phyloP scores from a whole-genome alignment of 2,113 vertebrate species.

The Mustela lutreola region DNA sequence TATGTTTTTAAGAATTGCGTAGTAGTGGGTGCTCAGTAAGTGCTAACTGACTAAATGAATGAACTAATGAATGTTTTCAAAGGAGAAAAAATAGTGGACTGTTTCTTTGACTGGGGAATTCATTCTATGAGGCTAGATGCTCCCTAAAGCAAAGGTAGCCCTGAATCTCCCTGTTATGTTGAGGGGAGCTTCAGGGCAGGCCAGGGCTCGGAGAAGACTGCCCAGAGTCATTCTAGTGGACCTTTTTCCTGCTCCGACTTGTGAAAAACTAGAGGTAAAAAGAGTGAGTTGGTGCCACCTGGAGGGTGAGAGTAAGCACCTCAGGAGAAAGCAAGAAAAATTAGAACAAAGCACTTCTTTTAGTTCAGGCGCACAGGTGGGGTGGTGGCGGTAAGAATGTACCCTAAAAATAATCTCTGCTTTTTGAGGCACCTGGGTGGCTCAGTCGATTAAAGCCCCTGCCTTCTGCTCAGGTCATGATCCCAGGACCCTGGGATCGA shows the following conservation, averaged over 20 bases:
- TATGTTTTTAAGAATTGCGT: neutral
- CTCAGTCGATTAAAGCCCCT: no score
- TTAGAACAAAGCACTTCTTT: neutral
- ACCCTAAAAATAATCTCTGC: neutral
- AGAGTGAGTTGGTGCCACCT: slow-evolving; percentile 40
- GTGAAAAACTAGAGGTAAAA: neutral
- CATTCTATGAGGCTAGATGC: neutral
- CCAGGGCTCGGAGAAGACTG: neutral
- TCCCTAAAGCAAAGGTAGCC: neutral
- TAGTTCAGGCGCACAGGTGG: neutral
- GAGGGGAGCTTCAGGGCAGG: neutral
- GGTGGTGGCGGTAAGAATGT: neutral
- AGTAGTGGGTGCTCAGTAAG: neutral
- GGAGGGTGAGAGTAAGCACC: neutral
- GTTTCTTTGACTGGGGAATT: neutral
- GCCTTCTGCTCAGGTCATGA: no score
- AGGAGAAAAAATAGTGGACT: neutral
- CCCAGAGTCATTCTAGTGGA: neutral
- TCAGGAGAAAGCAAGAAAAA: neutral
- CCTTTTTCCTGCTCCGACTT: neutral
- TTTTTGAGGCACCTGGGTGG: no score
- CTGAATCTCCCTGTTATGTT: neutral
- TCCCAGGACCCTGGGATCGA: no score
- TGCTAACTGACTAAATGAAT: neutral
- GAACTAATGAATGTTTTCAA: neutral